phyloP scores from a whole-genome alignment of 2,797 vertebrate genomes.

The Tokudaia muenninki region DNA sequence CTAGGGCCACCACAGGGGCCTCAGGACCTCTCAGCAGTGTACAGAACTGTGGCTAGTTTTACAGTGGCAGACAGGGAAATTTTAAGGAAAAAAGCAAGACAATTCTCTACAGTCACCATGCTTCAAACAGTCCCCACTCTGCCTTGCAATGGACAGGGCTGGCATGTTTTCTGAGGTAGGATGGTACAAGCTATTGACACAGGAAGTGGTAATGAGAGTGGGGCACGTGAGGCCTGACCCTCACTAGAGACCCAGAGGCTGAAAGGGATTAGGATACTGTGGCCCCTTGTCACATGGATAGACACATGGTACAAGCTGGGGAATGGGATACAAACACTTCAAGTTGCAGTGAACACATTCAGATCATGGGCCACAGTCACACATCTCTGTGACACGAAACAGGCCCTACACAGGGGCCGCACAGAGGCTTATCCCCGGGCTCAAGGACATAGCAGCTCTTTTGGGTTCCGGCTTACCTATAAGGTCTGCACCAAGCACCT shows the following conservation, averaged over 20 bases:
- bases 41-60: background rate
- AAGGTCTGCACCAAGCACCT: constrained; percentile 50
- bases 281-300: constrained; percentile 67
- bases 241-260: constrained; percentile 75
- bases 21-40: background rate
- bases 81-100: background rate
- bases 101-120: background rate
- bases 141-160: background rate
- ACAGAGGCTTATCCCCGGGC: background rate
- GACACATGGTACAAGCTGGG: background rate
- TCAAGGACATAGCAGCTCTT: constrained; percentile 50
- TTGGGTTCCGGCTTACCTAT: constrained; percentile 73
- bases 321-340: constrained; percentile 1
- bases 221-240: constrained; percentile 51
- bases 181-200: constrained; percentile 71
- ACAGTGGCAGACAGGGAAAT: background rate
- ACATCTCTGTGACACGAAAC: constrained; percentile 48
- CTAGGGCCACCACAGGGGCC: background rate
- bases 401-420: background rate
- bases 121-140: background rate
- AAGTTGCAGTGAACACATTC: constrained; percentile 79
- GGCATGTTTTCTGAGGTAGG: constrained; percentile 28
- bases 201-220: constrained; percentile 22
- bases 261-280: background rate
- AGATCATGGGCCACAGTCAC: constrained; percentile 26